These are phyloP conservation scores for Limnodromus scolopaceus DNA, from an alignment of 2,797 vertebrate genomes.

Conservation along the genomic window DNA sequence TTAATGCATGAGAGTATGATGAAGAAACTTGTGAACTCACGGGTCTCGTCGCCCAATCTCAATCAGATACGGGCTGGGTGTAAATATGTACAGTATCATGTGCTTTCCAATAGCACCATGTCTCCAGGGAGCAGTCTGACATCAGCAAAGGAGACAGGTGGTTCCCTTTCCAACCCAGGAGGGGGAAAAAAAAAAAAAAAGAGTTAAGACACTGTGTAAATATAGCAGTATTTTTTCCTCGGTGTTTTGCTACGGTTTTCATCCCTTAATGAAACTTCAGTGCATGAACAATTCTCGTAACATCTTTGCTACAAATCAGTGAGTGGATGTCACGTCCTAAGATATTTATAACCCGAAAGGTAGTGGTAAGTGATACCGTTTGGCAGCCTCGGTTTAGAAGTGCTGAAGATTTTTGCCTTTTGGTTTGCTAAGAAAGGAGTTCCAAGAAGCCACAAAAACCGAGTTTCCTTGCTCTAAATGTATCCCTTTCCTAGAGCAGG, in stretches of 20 bases:
- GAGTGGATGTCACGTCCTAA: slow-evolving; percentile 43
- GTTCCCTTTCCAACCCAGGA: slow-evolving; percentile 74
- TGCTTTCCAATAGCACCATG: slow-evolving; percentile 69
- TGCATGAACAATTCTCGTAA: slow-evolving; percentile 56
- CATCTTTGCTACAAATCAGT: slow-evolving; percentile 55
- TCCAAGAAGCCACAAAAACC: slow-evolving; percentile 29
- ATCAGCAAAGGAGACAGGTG: slow-evolving; percentile 77
- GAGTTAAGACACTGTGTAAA: slow-evolving; percentile 68
- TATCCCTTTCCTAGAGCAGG: slow-evolving; percentile 43
- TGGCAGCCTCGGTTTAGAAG: slow-evolving; percentile 32
- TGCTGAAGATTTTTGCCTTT: slow-evolving; percentile 27
- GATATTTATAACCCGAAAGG: slow-evolving; percentile 55
- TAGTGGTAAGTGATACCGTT: slow-evolving; percentile 33
- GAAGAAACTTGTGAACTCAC: slow-evolving; percentile 72
- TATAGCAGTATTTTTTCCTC: slow-evolving; percentile 71
- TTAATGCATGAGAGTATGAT: slow-evolving; percentile 75
- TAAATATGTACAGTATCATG: slow-evolving; percentile 79
- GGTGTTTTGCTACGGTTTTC: slow-evolving; percentile 60
- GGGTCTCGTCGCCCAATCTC: slow-evolving; percentile 69
- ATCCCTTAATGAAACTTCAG: slow-evolving; percentile 70
- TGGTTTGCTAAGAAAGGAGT: neutral
- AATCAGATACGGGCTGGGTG: slow-evolving; percentile 72
- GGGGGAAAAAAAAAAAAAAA: neutral
- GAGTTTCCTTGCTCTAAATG: slow-evolving; percentile 39
- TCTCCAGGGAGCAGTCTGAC: slow-evolving; percentile 78